Evolutionary conservation across 2,113 vertebrate species (phyloP).

Genomic region (Arizona elegans): DNA sequence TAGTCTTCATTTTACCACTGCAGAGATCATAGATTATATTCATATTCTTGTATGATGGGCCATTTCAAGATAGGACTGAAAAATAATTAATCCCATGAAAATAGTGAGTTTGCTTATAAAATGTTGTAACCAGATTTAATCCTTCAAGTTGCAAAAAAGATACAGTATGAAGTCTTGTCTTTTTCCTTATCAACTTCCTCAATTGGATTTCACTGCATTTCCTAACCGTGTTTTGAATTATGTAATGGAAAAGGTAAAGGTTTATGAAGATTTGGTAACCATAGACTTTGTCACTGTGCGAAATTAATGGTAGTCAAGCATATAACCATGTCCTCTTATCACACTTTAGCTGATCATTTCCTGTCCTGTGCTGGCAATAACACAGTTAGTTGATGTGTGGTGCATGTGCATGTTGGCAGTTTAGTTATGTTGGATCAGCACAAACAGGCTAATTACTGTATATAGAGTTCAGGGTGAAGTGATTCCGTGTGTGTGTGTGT

Average conservation of each 20-base stretch:
- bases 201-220: neutral
- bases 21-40: neutral
- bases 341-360: constrained; percentile 41
- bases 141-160: neutral
- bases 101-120: neutral
- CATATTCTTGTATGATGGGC: neutral
- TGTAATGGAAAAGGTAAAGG: constrained; percentile 47
- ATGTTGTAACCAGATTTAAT: neutral
- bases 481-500: neutral
- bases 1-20: neutral
- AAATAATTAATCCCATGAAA: neutral
- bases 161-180: neutral
- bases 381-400: neutral
- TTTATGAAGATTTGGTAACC: constrained; percentile 47
- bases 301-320: constrained; percentile 48
- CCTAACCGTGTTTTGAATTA: neutral
- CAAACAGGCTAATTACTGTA: neutral
- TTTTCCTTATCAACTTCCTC: neutral
- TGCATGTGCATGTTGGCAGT: neutral
- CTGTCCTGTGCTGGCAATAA: constrained; percentile 6
- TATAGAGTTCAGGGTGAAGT: neutral
- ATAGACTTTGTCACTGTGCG: constrained; percentile 44
- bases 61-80: neutral
- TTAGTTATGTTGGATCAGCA: neutral
- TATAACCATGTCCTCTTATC: constrained; percentile 52